These are phyloP conservation scores for Parnassius orleans DNA, from an alignment of 2,888 invertebrate species.

Conservation along the genomic window DNA sequence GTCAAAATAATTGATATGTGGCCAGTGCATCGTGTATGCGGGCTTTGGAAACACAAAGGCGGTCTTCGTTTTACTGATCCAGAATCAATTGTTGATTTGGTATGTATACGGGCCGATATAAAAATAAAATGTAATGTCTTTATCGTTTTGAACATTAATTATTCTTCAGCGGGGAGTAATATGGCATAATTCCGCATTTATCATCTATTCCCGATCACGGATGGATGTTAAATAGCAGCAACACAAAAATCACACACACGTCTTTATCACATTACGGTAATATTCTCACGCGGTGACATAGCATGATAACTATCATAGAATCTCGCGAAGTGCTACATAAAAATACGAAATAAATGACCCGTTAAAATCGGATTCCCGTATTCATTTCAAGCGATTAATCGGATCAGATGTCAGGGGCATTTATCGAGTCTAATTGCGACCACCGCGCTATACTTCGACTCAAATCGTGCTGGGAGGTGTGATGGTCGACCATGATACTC, in stretches of 20 bases:
- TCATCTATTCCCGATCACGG: conserved; percentile 5
- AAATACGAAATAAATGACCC: conserved; percentile 63
- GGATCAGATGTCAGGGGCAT: conserved; percentile 68
- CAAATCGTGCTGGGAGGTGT: conserved; percentile 65
- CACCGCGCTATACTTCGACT: conserved; percentile 62
- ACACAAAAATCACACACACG: conserved; percentile 18
- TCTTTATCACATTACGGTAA: conserved; percentile 16
- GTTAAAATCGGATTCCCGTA: conserved; percentile 64
- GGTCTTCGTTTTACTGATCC: conserved; percentile 57
- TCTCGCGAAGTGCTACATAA: conserved; percentile 60
- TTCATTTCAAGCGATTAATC: conserved; percentile 68
- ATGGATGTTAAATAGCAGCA: conserved; percentile 6
- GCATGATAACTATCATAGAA: conserved; percentile 42
- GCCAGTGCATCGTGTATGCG: conserved; percentile 66
- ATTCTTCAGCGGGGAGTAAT: neutral
- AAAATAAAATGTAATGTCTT: conserved; percentile 30
- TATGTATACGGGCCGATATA: conserved; percentile 57
- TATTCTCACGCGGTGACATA: conserved; percentile 20
- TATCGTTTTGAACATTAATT: conserved; percentile 17
- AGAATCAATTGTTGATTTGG: conserved; percentile 51
- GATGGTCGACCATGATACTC: conserved; percentile 52
- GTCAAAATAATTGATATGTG: conserved; percentile 76
- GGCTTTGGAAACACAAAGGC: conserved; percentile 56
- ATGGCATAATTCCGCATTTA: neutral
- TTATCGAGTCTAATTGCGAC: conserved; percentile 76